Evolutionary conservation across 2,113 vertebrate species (phyloP).

Genomic region (Irena cyanogastra): DNA sequence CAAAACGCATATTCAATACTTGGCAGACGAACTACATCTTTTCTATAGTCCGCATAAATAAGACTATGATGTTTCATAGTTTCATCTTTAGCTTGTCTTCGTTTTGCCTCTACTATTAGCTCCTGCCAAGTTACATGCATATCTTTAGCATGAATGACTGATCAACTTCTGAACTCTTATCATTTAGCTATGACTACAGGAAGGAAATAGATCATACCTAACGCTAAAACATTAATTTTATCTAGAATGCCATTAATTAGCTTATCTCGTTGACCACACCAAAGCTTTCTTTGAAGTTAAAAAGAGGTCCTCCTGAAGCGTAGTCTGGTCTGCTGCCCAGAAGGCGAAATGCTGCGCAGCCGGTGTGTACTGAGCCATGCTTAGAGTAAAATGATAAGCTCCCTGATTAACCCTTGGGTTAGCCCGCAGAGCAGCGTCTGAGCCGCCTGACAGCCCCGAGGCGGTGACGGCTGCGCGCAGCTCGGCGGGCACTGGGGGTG

Average conservation of each 20-base stretch:
- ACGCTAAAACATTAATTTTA: neutral
- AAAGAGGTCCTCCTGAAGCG: neutral
- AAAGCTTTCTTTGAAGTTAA: neutral
- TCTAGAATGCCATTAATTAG: neutral
- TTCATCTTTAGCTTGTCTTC: neutral
- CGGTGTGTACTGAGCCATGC: neutral
- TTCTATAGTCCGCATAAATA: neutral
- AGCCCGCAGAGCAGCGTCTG: neutral
- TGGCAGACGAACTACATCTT: neutral
- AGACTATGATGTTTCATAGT: neutral
- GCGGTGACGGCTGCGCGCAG: neutral
- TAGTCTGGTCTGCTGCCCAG: neutral
- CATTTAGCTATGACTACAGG: neutral
- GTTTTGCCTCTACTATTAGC: neutral
- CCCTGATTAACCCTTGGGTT: neutral
- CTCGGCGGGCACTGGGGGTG: neutral
- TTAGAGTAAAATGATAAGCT: neutral
- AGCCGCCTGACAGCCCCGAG: neutral
- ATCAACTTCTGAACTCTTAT: neutral
- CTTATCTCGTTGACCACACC: neutral
- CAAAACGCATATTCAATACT: neutral
- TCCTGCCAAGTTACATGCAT: neutral
- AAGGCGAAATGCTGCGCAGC: neutral
- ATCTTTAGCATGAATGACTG: neutral
- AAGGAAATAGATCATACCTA: neutral